phyloP scores from a whole-genome alignment of 2,797 vertebrate genomes.

The Anas flavirostris region DNA sequence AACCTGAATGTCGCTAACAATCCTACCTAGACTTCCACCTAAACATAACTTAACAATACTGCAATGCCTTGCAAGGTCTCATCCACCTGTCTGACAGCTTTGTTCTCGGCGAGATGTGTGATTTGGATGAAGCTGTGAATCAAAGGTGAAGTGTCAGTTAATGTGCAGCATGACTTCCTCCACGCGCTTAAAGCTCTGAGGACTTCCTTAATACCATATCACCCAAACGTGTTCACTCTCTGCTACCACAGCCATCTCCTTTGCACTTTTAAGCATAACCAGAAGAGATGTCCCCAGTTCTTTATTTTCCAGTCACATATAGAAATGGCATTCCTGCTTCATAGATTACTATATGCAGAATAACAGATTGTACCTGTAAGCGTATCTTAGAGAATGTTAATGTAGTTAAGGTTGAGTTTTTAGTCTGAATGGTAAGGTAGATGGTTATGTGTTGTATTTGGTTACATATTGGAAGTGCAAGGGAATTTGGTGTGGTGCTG shows the following conservation, averaged over 20 bases:
- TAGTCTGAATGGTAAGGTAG: slow-evolving; percentile 37
- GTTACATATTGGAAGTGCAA: slow-evolving; percentile 47
- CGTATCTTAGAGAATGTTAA: slow-evolving; percentile 54
- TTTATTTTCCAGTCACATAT: neutral
- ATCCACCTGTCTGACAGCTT: neutral
- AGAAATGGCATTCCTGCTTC: neutral
- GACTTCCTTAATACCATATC: neutral
- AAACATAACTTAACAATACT: neutral
- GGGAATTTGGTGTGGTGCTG: slow-evolving; percentile 44
- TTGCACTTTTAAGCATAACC: slow-evolving; percentile 36
- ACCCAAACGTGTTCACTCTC: neutral
- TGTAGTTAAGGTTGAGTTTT: slow-evolving; percentile 20
- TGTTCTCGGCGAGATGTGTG: slow-evolving; percentile 31
- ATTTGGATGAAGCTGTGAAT: neutral
- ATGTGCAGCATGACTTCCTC: neutral
- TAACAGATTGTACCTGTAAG: slow-evolving; percentile 45
- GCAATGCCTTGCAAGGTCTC: slow-evolving; percentile 6
- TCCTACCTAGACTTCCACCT: rapidly evolving
- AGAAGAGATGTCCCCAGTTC: neutral
- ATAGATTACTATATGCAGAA: slow-evolving; percentile 43
- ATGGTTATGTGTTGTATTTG: slow-evolving; percentile 43
- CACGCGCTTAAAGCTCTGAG: neutral
- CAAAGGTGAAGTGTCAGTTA: neutral
- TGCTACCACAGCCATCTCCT: slow-evolving; percentile 39
- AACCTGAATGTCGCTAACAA: neutral